Percentiles rank a stretch among this genome's conserved stretches.
Evolutionary conservation across 2,888 invertebrate species (phyloP).

Genomic region (Morpho helenor): DNA sequence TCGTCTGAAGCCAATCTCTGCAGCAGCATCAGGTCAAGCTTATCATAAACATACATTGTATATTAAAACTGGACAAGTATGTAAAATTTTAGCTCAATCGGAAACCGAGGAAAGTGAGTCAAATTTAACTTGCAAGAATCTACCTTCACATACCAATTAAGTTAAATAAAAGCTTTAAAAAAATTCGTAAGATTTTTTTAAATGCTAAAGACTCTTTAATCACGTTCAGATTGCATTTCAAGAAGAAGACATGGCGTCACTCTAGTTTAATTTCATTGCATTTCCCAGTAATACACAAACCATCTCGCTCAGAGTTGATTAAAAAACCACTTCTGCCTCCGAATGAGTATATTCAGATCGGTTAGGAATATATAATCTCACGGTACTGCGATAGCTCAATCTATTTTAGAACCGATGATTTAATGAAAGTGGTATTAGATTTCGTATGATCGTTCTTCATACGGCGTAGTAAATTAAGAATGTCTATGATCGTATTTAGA

Average conservation of each 20-base stretch:
- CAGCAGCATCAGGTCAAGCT: too few relatives aligned
- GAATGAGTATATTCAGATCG: conserved; percentile 9
- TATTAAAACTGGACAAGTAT: too few relatives aligned
- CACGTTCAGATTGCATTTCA: not conserved
- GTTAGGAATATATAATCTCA: conserved; percentile 13
- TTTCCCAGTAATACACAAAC: conserved; percentile 17
- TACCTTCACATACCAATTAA: too few relatives aligned
- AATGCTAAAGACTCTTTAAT: not conserved
- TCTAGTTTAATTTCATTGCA: conserved; percentile 19
- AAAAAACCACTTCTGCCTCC: conserved; percentile 17
- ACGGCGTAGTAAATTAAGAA: too few relatives aligned
- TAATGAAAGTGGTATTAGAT: too few relatives aligned
- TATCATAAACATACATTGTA: too few relatives aligned
- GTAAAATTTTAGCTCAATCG: too few relatives aligned
- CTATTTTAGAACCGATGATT: not conserved
- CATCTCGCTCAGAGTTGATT: conserved; percentile 15
- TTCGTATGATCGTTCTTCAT: too few relatives aligned
- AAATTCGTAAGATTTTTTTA: not conserved
- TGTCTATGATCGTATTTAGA: too few relatives aligned
- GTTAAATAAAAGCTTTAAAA: too few relatives aligned
- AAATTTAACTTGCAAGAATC: too few relatives aligned
- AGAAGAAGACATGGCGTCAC: conserved; percentile 7
- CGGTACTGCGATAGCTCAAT: not conserved
- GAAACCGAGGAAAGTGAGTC: not conserved
- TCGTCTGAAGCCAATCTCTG: too few relatives aligned